Conservation (phyloP, 2,113 vertebrate genomes). For the Panthera leo region DNA sequence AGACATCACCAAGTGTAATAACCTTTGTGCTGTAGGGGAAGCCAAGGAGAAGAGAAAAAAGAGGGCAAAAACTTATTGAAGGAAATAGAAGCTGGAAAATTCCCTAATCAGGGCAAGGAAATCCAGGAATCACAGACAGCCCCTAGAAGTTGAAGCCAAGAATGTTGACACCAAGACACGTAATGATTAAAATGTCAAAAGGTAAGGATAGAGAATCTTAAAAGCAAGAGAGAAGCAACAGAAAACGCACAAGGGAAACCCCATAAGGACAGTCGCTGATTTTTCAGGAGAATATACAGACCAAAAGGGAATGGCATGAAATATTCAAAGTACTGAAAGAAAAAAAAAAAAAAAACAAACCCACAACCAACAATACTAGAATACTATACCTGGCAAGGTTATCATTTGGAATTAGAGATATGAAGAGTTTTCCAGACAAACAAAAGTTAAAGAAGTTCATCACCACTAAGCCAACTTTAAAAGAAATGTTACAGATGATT, state of each 20-base stretch:
- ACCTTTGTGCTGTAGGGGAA: neutral
- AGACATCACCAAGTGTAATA: neutral
- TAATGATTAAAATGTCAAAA: neutral
- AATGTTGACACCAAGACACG: neutral
- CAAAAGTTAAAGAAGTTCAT: neutral
- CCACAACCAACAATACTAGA: neutral
- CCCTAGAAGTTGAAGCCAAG: neutral
- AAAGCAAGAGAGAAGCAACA: neutral
- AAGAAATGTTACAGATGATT: neutral
- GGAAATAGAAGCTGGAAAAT: neutral
- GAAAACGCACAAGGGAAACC: neutral
- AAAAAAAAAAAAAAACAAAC: neutral
- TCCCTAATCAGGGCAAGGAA: neutral
- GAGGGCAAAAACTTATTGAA: neutral
- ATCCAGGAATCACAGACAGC: neutral
- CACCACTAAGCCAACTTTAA: neutral
- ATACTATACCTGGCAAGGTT: neutral
- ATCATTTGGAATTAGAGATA: neutral
- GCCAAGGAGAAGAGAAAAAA: neutral
- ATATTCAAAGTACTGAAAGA: neutral
- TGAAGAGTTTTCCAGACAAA: neutral
- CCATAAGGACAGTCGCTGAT: no score
- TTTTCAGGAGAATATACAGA: neutral
- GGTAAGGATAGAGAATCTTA: neutral
- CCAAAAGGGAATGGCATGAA: neutral